These are phyloP conservation scores for Strigamia transsilvanica DNA, from an alignment of 2,888 invertebrate species.

Conservation along the genomic window DNA sequence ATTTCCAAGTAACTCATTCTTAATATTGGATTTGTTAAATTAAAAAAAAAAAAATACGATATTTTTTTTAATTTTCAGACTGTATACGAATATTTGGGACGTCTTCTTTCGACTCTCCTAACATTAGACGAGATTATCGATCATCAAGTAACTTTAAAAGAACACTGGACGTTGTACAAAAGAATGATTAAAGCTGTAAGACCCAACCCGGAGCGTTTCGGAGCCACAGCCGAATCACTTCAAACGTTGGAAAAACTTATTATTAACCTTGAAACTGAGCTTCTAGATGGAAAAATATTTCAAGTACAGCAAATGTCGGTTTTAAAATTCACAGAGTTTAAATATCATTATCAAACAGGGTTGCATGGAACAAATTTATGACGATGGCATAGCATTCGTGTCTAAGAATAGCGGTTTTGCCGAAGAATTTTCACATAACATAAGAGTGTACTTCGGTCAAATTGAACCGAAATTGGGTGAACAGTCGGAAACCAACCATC, in stretches of 20 bases:
- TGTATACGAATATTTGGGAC: conserved; percentile 66
- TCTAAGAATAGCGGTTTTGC: conserved; percentile 66
- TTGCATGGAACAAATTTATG: conserved; percentile 65
- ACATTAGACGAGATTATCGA: conserved; percentile 74
- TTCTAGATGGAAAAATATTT: conserved; percentile 76
- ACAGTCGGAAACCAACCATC: conserved; percentile 60
- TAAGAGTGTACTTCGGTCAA: conserved; percentile 69
- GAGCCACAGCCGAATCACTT: conserved; percentile 71
- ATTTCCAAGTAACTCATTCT: conserved; percentile 62
- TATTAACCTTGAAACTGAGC: conserved; percentile 73
- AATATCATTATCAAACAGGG: conserved; percentile 60
- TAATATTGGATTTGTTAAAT: neutral
- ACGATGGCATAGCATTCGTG: conserved; percentile 62
- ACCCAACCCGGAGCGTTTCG: conserved; percentile 72
- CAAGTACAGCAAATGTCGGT: conserved; percentile 66
- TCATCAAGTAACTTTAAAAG: conserved; percentile 69
- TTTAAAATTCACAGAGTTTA: neutral
- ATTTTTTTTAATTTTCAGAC: conserved; percentile 59
- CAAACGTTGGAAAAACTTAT: conserved; percentile 76
- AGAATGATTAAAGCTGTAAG: conserved; percentile 76
- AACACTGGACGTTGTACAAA: conserved; percentile 82
- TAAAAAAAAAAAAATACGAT: neutral
- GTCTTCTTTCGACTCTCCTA: conserved; percentile 67
- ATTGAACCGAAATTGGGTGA: conserved; percentile 59
- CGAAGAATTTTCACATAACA: conserved; percentile 74